Evolutionary conservation across 2,797 vertebrate species (phyloP), one percentile per base, ranked within the genome.

Genomic region (Acanthopagrus latus): DNA sequence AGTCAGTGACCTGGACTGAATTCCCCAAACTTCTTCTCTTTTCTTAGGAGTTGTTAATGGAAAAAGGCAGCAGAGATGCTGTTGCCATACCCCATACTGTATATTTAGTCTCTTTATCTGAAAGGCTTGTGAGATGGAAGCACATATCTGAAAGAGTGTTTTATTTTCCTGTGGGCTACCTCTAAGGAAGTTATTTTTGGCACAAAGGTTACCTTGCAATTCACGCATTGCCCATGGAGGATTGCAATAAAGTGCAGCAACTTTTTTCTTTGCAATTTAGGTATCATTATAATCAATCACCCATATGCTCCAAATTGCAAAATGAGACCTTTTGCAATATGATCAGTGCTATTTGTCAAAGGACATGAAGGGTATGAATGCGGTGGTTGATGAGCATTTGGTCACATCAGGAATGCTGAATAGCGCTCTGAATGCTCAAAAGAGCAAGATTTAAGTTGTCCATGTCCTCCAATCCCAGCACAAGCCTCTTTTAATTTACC

Each of bases 331-430:
- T 92, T 89, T 5, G 21, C 73, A 60, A 58, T 71, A 90, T 84
- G 79, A 93, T 90, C 85, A 82, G 85, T 78, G 86, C 77, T 59
- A 47, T 88, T 91, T 90, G 89, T 88, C 80, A 90, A 84, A 78
- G 76, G 60, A 88, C 58, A 78, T 73, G 68, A 63, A 47, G 81
- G 79, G 74, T 64, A 80, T 91, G 82, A 86, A 90, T 90, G 62
- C 29, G 52, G 58, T 57, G 59, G 65, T 12, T 91, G 79, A 91
- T 86, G 81, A 89, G 80, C 38, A 7, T 84, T 83, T 71, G 76
- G 72, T 89, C 79, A 76, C 59, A 57, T 78, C 23, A 74, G 27
- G 11, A 68, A 46, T 21, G 27, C 60, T 78, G 57, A 75, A 68
- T 74, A 48, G 56, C 0, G 0, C 21, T 67, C 41, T 71, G 62